Conservation (phyloP, 2,113 vertebrate species). For the Physeter macrocephalus region DNA sequence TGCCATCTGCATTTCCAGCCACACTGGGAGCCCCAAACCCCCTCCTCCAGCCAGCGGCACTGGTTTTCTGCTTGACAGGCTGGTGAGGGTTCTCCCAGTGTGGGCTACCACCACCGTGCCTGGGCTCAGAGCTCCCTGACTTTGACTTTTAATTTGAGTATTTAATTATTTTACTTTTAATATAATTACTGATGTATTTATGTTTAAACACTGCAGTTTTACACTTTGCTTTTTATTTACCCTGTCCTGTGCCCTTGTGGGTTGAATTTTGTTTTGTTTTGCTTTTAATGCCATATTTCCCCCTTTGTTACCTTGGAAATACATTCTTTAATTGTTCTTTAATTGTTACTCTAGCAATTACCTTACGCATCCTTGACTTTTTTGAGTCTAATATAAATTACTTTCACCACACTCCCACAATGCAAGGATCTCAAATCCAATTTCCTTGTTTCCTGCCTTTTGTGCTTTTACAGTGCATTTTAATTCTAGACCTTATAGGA, state of each 20-base stretch:
- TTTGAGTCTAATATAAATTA: background rate
- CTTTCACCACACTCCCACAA: background rate
- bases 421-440: background rate
- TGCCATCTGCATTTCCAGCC: background rate
- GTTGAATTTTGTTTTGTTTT: background rate
- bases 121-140: background rate
- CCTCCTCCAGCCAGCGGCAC: accelerated
- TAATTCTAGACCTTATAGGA: background rate
- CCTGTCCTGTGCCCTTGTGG: background rate
- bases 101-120: no score
- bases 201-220: background rate
- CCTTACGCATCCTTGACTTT: background rate
- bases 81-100: no score
- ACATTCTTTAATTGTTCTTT: background rate
- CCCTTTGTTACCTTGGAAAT: background rate
- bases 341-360: background rate
- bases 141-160: background rate
- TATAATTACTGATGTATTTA: background rate
- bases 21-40: background rate
- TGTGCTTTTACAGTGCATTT: background rate
- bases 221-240: background rate
- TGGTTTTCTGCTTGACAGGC: background rate
- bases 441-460: background rate
- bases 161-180: background rate
- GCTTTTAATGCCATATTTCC: background rate